phyloP scores from a whole-genome alignment of 2,797 vertebrate species.

The Macrochelys suwanniensis region DNA sequence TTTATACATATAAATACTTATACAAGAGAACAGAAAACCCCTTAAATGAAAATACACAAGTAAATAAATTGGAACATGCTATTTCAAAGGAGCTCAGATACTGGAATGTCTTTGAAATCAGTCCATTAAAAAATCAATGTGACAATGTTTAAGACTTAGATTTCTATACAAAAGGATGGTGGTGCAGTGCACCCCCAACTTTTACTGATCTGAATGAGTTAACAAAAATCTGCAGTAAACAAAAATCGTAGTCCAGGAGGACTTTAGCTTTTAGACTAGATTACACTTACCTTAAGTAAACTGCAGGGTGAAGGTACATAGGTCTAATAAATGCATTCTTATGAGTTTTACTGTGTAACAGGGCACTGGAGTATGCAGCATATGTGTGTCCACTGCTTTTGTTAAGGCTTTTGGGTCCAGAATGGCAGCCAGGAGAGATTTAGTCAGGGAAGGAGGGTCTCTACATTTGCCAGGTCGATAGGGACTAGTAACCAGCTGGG shows the following conservation, averaged over 20 bases:
- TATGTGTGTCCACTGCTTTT: not conserved
- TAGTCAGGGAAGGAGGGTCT: not conserved
- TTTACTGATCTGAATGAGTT: not conserved
- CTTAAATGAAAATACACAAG: not conserved
- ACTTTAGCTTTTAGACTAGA: not conserved
- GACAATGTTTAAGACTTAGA: not conserved
- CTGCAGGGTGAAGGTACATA: not conserved
- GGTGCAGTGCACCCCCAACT: too few relatives aligned
- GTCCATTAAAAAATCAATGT: not conserved
- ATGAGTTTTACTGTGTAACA: not conserved
- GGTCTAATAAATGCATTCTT: not conserved
- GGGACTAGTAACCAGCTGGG: not conserved
- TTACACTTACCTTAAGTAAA: not conserved
- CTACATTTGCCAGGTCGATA: not conserved
- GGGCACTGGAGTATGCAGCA: not conserved
- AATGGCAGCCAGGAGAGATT: not conserved
- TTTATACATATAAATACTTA: not conserved
- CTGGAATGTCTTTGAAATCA: not conserved
- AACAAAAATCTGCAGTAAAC: not conserved
- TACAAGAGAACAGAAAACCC: not conserved
- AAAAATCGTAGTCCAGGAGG: not conserved
- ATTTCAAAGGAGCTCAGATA: not conserved
- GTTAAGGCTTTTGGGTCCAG: not conserved
- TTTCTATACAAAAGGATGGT: not conserved
- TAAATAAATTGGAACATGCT: not conserved